Base-by-base conservation (phyloP, 1,140 invertebrate species). In the Medauroidea extradentata region DNA sequence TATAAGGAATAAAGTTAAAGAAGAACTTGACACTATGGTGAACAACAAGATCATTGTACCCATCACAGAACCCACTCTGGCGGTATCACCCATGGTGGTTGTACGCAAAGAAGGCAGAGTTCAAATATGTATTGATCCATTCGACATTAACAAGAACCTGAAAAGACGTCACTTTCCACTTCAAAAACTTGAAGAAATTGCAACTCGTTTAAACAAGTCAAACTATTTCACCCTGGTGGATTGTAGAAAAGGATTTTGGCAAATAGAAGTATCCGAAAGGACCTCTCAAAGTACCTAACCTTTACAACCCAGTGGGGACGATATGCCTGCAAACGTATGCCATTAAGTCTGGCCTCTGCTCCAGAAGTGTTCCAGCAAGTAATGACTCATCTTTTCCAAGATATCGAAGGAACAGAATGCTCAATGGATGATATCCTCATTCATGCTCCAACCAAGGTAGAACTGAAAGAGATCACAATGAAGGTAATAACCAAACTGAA, bases 241-340 rank as follows among this genome's bases (percentile, higher is more conserved):
- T 38, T 58, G 56, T 51, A 18, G 48, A 13, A 58, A 52, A 19
- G 56, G 56, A 3, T 58, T 58, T 29, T 58, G 56, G 56, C 56
- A 58, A 53, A 51, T 58, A 16, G n/a, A 48, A 53, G 56, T 58
- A 16, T 25, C 24, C 13, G 2, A 53, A 42, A 39, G 25, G 11
- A 58, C 56, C 3, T n/a, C n/a, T 58, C 56, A 29, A 42, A 53
- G 53, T 60, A 57, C 16, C 23, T 43, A 14, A 71, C 70, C 24
- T 69, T 69, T 46, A 61, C 65, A 27, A 66, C 64, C 18, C 68
- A 66, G 8, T 70, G 65, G 51, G 68, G 70, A 3, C 16, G 67
- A 41, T 74, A 67, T 54, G 46, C 61, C 9, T 74, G 64, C 42
- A 19, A 58, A 0, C 38, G 69, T 13, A 56, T 75, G n/a, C 71